phyloP scores from a whole-genome alignment of 2,888 invertebrate species.

The Drosophila koepferae region DNA sequence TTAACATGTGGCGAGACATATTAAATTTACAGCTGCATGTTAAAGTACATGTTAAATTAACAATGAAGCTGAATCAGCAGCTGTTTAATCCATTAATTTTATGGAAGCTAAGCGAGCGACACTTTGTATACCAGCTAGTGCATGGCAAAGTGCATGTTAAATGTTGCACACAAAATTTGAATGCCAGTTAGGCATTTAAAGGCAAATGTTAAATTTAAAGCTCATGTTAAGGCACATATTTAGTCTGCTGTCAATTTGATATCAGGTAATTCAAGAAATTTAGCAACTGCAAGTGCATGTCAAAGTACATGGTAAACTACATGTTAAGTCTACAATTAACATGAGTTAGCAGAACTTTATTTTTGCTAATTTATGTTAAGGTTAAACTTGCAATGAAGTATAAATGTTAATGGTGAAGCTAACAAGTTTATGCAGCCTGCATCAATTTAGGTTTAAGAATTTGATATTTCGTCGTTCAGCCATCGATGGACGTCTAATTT shows the following conservation, averaged over 20 bases:
- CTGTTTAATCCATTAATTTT: no score
- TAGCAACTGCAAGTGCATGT: background rate
- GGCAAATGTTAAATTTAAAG: no score
- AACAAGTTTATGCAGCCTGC: background rate
- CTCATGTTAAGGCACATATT: background rate
- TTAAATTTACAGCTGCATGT: background rate
- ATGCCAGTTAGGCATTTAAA: no score
- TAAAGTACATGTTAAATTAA: background rate
- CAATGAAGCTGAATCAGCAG: constrained; percentile 26
- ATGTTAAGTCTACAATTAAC: constrained; percentile 30
- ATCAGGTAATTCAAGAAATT: background rate
- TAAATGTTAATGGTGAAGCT: background rate
- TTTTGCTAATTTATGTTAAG: background rate
- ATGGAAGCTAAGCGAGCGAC: no score
- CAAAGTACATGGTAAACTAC: background rate
- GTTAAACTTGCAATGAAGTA: constrained; percentile 1
- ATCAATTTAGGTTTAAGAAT: background rate
- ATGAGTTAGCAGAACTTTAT: background rate
- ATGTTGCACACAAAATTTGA: no score
- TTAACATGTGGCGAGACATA: background rate
- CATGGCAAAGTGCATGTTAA: no score
- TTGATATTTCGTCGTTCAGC: background rate
- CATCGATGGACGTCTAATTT: constrained; percentile 16
- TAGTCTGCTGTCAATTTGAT: background rate
- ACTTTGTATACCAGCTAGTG: no score